Evolutionary conservation across 2,113 vertebrate genomes (phyloP), one percentile per base, ranked within the genome.

Genomic region (Hydropotes inermis): DNA sequence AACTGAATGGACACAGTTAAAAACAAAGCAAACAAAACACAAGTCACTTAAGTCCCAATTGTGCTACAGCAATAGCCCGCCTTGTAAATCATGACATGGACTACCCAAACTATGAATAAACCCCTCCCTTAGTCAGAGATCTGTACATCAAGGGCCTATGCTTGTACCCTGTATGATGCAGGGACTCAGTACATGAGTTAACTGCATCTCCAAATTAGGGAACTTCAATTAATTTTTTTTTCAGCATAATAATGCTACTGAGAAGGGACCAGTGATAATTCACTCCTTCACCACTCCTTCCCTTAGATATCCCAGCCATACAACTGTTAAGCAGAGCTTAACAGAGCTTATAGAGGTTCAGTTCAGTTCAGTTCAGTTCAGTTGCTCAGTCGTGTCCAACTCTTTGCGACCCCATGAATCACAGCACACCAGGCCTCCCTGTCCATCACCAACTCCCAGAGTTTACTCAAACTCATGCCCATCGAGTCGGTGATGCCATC

Each of bases 1-100:
- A 91, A 78, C 17, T 3, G 64, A 89, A 58, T 19, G 39, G 61
- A 33, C 19, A n/a, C 8, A 78, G n/a, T 88, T 67, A 19, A 94
- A 89, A 94, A 86, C 50, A 88, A 81, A 94, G 55, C 28, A 87
- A 94, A 57, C 25, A 55, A 86, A 93, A 50, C 87, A 87, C 33
- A 30, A 78, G 85, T 87, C 64, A 52, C 27, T 45, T 76, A 83
- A 74, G 30, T 54, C 39, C 19, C 58, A 39, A 43, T 57, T 87
- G 64, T 45, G n/a, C 74, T 30, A 12, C 1, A 60, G 36, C n/a
- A 33, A 70, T 47, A 58, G 52, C 50, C 74, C 1, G 0, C 23
- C 28, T 50, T 14, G 28, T 50, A 89, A 90, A 84, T 95, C 28
- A 13, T 76, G 74, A 61, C 36, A 70, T 81, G 16, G 54, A 21